These are phyloP conservation scores for Phortica variegata DNA, from an alignment of 1,140 invertebrate species.

Conservation along the genomic window DNA sequence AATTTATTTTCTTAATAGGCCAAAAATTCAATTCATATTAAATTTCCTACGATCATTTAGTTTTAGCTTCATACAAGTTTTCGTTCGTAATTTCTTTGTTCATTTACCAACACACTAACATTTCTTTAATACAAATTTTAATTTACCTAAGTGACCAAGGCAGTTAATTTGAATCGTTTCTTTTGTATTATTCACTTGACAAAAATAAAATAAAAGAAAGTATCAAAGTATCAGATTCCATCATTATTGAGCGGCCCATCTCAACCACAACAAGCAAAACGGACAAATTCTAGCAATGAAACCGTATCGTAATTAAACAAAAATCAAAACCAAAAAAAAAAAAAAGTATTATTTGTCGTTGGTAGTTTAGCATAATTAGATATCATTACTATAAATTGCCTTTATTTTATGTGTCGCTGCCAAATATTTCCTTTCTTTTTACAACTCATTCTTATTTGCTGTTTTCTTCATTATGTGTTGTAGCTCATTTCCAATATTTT, in stretches of 20 bases:
- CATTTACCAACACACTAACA: no score
- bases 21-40: no score
- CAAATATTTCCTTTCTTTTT: constrained; percentile 30
- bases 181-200: no score
- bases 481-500: constrained; percentile 17
- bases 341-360: constrained; percentile 41
- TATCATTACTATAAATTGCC: constrained; percentile 5
- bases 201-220: not conserved
- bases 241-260: constrained; percentile 58
- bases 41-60: no score
- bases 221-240: constrained; percentile 50
- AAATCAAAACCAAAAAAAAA: constrained; percentile 27
- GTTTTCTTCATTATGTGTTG: constrained; percentile 31
- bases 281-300: not conserved
- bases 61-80: no score
- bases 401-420: not conserved
- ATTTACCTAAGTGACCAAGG: no score
- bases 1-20: no score
- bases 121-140: no score
- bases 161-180: no score
- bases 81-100: no score
- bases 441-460: constrained; percentile 16
- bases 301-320: constrained; percentile 13
- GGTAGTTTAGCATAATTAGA: constrained; percentile 16
- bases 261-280: constrained; percentile 36